Conservation (phyloP, 2,113 vertebrate species). For the Ctenodactylus gundi region DNA sequence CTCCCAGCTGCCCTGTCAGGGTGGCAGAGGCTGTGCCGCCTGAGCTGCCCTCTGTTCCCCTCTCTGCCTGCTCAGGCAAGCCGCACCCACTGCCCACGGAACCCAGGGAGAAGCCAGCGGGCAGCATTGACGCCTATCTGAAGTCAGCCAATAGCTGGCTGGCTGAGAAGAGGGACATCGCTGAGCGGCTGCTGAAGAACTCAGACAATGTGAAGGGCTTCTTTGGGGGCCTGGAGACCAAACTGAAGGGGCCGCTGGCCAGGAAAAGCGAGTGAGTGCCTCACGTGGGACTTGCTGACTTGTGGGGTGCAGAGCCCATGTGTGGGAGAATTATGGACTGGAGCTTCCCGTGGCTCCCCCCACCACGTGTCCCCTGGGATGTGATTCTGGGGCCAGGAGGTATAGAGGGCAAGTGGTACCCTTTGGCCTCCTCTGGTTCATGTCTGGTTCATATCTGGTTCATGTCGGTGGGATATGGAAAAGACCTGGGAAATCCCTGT, state of each 20-base stretch:
- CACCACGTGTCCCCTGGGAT: background rate
- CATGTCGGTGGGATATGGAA: no score
- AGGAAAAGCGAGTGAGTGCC: conserved; percentile 88
- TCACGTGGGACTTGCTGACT: accelerated
- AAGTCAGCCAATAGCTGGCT: conserved; percentile 95
- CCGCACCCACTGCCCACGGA: conserved; percentile 86
- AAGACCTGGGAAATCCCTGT: background rate
- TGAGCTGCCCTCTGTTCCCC: accelerated
- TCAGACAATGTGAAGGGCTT: conserved; percentile 92
- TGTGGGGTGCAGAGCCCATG: no score
- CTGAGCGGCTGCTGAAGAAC: conserved; percentile 92
- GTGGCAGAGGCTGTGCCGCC: accelerated
- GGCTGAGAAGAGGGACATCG: conserved; percentile 93
- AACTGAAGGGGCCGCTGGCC: conserved; percentile 87
- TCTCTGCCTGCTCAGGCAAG: conserved; percentile 80
- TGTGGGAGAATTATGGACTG: no score
- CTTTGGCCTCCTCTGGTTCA: no score
- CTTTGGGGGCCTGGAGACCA: conserved; percentile 95
- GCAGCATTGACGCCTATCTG: conserved; percentile 91
- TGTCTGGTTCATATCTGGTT: no score
- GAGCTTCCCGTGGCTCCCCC: background rate
- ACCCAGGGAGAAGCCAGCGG: conserved; percentile 85
- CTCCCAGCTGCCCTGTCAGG: background rate
- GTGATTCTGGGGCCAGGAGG: background rate
- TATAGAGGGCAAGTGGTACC: background rate